A percentile compares a stretch with the other conserved stretches of the same genome.
phyloP scores from a whole-genome alignment of 2,113 vertebrate genomes.

The Ibidorhyncha struthersii region DNA sequence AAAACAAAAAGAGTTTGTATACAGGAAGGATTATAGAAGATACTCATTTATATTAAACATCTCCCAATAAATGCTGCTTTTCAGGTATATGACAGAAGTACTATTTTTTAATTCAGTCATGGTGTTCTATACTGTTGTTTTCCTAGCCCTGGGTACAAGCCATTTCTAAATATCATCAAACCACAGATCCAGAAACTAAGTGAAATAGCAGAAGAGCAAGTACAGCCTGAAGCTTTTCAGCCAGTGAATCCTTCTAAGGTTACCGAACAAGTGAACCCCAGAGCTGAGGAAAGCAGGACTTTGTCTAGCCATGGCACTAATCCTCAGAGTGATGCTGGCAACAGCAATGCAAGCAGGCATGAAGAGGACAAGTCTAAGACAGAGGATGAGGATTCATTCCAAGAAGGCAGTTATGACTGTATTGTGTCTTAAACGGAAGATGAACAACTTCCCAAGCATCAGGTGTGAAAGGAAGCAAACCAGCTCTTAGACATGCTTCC shows the following conservation, averaged over 20 bases:
- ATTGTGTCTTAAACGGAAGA: constrained; percentile 82
- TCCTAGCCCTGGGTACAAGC: constrained; percentile 94
- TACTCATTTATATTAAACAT: neutral
- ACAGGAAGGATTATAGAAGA: neutral
- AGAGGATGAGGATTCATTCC: constrained; percentile 80
- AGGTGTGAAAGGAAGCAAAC: constrained; percentile 55
- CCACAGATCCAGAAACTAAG: constrained; percentile 91
- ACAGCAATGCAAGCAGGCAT: constrained; percentile 52
- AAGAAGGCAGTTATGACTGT: constrained; percentile 92
- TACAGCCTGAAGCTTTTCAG: constrained; percentile 90
- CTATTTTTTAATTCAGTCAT: neutral
- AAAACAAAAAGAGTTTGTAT: neutral
- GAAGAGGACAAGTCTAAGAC: constrained; percentile 76
- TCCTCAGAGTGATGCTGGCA: constrained; percentile 77
- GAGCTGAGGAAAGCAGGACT: constrained; percentile 83
- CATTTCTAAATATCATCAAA: constrained; percentile 92
- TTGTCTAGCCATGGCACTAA: constrained; percentile 70
- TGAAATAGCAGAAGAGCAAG: constrained; percentile 82
- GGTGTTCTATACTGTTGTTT: neutral
- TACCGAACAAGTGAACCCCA: constrained; percentile 72
- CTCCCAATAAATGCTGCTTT: neutral
- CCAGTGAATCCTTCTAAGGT: constrained; percentile 81
- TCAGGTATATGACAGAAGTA: neutral
- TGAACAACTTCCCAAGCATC: constrained; percentile 30
- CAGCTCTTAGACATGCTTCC: constrained; percentile 43